These are phyloP conservation scores for Turdus rufiventris DNA, from an alignment of 2,113 vertebrate genomes.

Conservation along the genomic window DNA sequence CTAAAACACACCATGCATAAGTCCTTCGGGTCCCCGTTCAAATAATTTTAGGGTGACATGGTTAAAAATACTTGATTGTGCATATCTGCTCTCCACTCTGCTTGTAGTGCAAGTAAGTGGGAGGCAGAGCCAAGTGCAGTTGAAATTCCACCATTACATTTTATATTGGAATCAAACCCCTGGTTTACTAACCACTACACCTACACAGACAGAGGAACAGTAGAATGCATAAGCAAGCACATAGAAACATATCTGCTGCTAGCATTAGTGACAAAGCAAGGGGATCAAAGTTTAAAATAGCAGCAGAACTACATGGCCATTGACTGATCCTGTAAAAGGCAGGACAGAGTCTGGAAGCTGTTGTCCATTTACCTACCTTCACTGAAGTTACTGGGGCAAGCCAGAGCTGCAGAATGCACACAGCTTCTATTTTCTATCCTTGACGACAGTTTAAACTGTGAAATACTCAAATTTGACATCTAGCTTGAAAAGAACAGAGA, in stretches of 20 bases:
- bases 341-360: background rate
- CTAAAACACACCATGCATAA: background rate
- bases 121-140: background rate
- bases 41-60: background rate
- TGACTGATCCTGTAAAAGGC: background rate
- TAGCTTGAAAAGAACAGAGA: background rate
- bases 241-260: background rate
- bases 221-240: accelerated
- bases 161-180: background rate
- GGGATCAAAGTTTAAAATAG: background rate
- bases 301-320: background rate
- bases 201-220: background rate
- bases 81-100: background rate
- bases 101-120: background rate
- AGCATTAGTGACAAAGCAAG: background rate
- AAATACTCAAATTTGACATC: background rate
- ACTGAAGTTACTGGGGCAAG: background rate
- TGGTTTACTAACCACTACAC: background rate
- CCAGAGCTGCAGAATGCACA: background rate
- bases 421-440: background rate
- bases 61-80: background rate
- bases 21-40: background rate
- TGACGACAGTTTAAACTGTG: background rate
- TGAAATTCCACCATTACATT: background rate
- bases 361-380: background rate